Base-by-base conservation (phyloP, 2,888 invertebrate genomes). In the Dasysyrphus tricinctus region DNA sequence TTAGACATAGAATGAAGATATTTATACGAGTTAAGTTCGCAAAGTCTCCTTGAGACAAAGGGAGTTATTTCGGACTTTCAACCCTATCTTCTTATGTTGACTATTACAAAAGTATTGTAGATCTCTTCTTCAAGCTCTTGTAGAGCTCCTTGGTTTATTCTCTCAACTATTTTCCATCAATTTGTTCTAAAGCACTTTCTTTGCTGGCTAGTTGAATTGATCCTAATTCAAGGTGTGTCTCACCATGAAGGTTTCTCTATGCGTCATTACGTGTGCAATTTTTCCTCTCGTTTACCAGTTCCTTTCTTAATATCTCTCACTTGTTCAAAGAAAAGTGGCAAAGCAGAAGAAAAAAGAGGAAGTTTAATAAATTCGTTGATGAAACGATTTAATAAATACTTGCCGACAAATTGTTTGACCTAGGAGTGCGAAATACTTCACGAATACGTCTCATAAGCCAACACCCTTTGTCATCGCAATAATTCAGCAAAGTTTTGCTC, bases 351-450 rank as follows among this genome's bases (percentile, higher is more conserved):
- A 37, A 57, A 57, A 57, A 2, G 7, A 37, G 34, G 56, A 56
- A 56, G 32, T 34, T 56, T 57, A n/a, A 57, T 57, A 57, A 57
- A 57, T 34, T 57, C 3, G 9, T 57, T 57, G 57, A 34, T 6
- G 34, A 34, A 57, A 57, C 34, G 16, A 34, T 57, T 34, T 57
- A 57, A 34, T 57, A 57, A 9, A 3, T 14, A 24, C 24, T 37
- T 16, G 34, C 14, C 14, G 8, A 54, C 54, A 54, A 54, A 54
- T 57, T 34, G 34, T 16, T 34, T n/a, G 16, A 37, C 11, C 5
- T n/a, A 6, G 16, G 37, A 5, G 57, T 57, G 57, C 34, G 16
- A 57, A 57, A 34, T 57, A 57, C 9, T 47, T 16, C n/a, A 5
- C 0, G 42, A n/a, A n/a, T 2, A 0, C n/a, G n/a, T 16, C 57